phyloP scores from a whole-genome alignment of 2,888 invertebrate species.

The Tetrapedia diversipes region DNA sequence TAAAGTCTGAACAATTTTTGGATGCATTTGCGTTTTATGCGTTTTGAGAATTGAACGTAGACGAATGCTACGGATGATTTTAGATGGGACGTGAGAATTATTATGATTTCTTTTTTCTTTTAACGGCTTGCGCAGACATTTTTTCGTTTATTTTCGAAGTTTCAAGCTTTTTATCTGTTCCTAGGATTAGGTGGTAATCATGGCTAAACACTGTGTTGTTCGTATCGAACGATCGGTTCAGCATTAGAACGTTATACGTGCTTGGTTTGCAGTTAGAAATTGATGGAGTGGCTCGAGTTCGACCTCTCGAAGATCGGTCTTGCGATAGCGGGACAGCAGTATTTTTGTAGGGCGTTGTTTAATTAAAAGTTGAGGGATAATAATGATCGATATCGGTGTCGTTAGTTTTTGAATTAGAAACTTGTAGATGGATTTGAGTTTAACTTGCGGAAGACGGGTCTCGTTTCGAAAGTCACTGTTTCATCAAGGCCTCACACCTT shows the following conservation, averaged over 20 bases:
- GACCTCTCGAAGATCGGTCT: background rate
- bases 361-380: background rate
- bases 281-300: conserved; percentile 3
- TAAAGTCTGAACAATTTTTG: conserved; percentile 15
- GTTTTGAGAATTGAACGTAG: background rate
- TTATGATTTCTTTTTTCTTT: background rate
- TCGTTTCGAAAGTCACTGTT: background rate
- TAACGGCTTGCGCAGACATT: too few species aligned
- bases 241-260: background rate
- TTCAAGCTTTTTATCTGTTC: too few species aligned
- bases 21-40: background rate
- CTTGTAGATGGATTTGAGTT: background rate
- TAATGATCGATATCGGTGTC: conserved; percentile 1
- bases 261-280: background rate
- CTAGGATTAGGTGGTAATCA: too few species aligned
- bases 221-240: too few species aligned
- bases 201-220: too few species aligned
- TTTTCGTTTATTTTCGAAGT: background rate
- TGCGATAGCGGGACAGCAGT: background rate
- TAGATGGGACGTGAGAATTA: too few species aligned
- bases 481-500: background rate
- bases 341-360: background rate
- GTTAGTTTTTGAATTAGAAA: background rate
- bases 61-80: background rate
- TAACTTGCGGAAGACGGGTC: too few species aligned